Conservation (phyloP, 2,113 vertebrate species). For the Oryzias celebensis region DNA sequence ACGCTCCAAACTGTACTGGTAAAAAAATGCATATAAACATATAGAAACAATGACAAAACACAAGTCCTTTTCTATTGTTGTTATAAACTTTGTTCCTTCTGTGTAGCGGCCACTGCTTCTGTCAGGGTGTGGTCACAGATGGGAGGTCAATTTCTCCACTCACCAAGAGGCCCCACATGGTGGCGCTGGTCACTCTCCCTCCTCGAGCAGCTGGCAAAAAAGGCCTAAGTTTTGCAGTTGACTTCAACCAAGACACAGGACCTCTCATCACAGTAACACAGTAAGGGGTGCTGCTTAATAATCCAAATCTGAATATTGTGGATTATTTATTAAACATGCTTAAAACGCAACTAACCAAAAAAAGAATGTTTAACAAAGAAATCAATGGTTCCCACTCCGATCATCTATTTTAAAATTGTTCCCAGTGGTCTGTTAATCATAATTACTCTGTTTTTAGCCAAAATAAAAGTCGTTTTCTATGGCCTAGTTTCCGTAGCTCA, state of each 20-base stretch:
- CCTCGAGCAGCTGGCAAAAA: conserved; percentile 79
- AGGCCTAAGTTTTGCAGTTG: conserved; percentile 84
- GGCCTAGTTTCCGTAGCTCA: no score
- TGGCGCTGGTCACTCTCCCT: conserved; percentile 91
- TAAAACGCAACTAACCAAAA: no score
- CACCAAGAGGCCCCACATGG: conserved; percentile 85
- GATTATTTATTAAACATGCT: no score
- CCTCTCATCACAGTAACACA: conserved; percentile 85
- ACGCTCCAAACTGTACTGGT: conserved; percentile 93
- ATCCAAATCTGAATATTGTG: not conserved
- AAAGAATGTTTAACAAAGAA: no score
- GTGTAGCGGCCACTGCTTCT: conserved; percentile 87
- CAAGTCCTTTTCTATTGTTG: not conserved
- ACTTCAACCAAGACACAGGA: conserved; percentile 77
- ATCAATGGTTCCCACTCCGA: no score
- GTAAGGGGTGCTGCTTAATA: conserved; percentile 63
- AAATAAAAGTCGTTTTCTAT: no score
- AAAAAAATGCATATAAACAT: not conserved
- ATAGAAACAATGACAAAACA: not conserved
- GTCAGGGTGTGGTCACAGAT: conserved; percentile 80
- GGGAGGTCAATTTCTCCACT: conserved; percentile 60
- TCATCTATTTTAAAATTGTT: no score
- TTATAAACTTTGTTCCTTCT: not conserved
- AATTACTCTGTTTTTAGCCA: no score
- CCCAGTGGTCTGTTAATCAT: no score